A percentile compares a stretch with the other conserved stretches of the same genome.
Conservation (phyloP, 2,113 vertebrate genomes). For the Dromiciops gliroides region DNA sequence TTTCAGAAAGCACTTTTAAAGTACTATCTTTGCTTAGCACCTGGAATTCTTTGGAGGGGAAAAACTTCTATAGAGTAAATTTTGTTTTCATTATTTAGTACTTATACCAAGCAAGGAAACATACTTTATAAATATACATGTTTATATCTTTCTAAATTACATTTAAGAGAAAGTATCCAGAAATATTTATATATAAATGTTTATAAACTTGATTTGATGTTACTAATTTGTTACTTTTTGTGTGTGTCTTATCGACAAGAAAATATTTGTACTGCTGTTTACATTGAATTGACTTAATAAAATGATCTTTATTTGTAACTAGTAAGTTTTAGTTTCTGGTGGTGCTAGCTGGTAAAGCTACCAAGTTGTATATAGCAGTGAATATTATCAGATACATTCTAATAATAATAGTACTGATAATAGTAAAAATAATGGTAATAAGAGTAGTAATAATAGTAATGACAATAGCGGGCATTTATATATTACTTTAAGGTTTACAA, state of each 20-base stretch:
- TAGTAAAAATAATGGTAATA: too few relatives aligned
- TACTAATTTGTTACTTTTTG: neutral
- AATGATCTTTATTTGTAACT: neutral
- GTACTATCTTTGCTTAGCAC: constrained; percentile 25
- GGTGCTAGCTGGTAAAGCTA: neutral
- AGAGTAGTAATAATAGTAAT: neutral
- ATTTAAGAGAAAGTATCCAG: constrained; percentile 3
- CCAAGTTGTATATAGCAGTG: neutral
- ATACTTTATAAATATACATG: neutral
- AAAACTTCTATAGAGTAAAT: neutral
- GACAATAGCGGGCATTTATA: neutral
- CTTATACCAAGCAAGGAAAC: neutral
- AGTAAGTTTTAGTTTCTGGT: neutral
- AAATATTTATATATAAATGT: constrained; percentile 17
- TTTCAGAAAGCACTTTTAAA: constrained; percentile 5
- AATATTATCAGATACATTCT: neutral
- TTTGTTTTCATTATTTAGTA: neutral
- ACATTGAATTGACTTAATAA: neutral
- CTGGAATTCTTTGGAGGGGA: constrained; percentile 37
- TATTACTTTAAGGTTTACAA: neutral
- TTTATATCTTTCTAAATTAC: constrained; percentile 11
- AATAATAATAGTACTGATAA: neutral
- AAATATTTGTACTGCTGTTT: neutral
- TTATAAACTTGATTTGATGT: constrained; percentile 19
- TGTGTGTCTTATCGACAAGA: neutral